These are phyloP conservation scores for Cataglyphis cursor DNA, from an alignment of 2,888 invertebrate genomes.

Conservation along the genomic window DNA sequence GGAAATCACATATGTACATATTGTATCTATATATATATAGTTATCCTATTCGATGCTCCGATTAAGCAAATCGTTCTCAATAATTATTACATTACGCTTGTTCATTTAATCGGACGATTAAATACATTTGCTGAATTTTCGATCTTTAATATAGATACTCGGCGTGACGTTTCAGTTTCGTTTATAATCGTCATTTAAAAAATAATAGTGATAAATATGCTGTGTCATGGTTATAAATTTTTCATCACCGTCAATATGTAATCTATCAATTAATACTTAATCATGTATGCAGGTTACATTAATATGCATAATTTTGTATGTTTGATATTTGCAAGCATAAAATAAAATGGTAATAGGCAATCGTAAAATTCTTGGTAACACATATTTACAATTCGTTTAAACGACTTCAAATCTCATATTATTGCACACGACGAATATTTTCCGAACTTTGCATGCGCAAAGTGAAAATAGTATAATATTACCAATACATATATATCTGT, in stretches of 20 bases:
- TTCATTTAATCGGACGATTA: constrained; percentile 22
- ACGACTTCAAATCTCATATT: background rate
- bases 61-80: constrained; percentile 36
- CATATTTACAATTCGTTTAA: background rate
- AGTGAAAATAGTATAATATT: background rate
- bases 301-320: background rate
- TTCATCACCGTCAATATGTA: background rate
- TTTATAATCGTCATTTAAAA: background rate
- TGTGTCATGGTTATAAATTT: constrained; percentile 17
- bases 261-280: background rate
- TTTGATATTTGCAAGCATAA: background rate
- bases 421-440: background rate
- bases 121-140: constrained; percentile 11
- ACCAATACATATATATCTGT: background rate
- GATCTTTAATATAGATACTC: background rate
- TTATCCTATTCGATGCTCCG: background rate
- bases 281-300: background rate
- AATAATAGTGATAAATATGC: background rate
- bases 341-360: background rate
- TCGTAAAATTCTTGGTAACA: background rate
- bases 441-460: background rate
- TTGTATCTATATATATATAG: background rate
- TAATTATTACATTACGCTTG: constrained; percentile 48
- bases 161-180: background rate
- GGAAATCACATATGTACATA: background rate